Evolutionary conservation across 2,797 vertebrate species (phyloP).

Genomic region (Scyliorhinus canicula): DNA sequence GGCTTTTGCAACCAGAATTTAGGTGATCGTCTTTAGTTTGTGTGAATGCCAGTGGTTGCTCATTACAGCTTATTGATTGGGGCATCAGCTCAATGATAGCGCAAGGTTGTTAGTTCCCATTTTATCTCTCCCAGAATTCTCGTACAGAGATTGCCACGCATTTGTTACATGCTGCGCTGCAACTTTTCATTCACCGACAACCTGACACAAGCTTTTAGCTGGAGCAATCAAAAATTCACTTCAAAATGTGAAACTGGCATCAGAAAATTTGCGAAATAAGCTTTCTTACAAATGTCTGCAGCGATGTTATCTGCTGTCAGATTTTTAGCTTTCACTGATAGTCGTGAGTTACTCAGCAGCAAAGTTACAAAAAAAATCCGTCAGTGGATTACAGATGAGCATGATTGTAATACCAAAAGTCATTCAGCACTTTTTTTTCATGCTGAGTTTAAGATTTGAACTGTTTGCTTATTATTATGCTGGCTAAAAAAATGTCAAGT

Average conservation of each 20-base stretch:
- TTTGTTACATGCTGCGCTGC: background rate
- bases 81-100: background rate
- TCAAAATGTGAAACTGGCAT: background rate
- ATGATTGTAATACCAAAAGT: background rate
- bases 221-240: background rate
- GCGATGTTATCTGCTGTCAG: constrained; percentile 23
- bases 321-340: constrained; percentile 17
- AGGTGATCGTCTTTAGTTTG: background rate
- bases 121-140: too few relatives aligned
- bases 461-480: background rate
- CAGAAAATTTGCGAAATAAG: background rate
- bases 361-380: background rate
- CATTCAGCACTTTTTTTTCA: background rate
- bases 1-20: background rate
- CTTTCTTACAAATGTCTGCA: background rate
- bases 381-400: background rate
- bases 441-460: background rate
- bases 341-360: background rate
- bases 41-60: background rate
- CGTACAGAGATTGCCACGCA: background rate
- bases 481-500: constrained; percentile 6
- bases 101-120: background rate
- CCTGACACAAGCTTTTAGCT: background rate
- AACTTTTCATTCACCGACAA: too few relatives aligned
- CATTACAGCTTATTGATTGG: background rate